A percentile compares a stretch with the other conserved stretches of the same genome.
Conservation (phyloP, 2,113 vertebrate species). For the Myotis brandtii region DNA sequence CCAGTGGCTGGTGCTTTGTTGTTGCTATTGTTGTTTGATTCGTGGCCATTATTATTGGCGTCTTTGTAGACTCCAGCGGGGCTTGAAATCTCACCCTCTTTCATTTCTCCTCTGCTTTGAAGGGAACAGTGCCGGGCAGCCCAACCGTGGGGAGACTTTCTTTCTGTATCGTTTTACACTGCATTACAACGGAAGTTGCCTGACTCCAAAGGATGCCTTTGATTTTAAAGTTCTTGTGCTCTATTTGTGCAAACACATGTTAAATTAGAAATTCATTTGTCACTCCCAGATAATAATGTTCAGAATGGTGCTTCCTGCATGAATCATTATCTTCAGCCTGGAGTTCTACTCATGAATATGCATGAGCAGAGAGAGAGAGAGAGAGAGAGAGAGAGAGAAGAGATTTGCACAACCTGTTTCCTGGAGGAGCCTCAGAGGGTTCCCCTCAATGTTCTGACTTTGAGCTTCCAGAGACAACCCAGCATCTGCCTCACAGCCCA, state of each 20-base stretch:
- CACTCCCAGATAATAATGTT: slow-evolving; percentile 74
- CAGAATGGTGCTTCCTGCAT: slow-evolving; percentile 53
- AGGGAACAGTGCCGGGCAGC: neutral
- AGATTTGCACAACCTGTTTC: slow-evolving; percentile 63
- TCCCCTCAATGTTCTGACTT: neutral
- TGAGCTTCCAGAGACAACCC: neutral
- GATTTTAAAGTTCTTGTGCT: slow-evolving; percentile 70
- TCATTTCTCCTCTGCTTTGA: slow-evolving; percentile 32
- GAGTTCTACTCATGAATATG: slow-evolving; percentile 63
- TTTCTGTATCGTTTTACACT: neutral
- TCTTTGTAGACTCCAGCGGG: neutral
- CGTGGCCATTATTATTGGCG: fast-evolving
- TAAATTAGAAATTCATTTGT: slow-evolving; percentile 75
- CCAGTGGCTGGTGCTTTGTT: neutral
- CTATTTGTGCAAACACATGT: slow-evolving; percentile 54
- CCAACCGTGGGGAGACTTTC: neutral
- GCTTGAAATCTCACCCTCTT: neutral
- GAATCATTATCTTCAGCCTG: slow-evolving; percentile 69
- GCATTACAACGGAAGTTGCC: neutral
- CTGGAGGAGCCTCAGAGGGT: slow-evolving; percentile 42
- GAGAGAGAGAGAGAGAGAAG: neutral
- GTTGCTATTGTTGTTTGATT: neutral
- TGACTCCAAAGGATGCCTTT: slow-evolving; percentile 36
- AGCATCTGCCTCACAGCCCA: neutral
- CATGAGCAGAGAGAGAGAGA: neutral